Conservation (phyloP, 2,797 vertebrate species). For the Sorex maritimensis region DNA sequence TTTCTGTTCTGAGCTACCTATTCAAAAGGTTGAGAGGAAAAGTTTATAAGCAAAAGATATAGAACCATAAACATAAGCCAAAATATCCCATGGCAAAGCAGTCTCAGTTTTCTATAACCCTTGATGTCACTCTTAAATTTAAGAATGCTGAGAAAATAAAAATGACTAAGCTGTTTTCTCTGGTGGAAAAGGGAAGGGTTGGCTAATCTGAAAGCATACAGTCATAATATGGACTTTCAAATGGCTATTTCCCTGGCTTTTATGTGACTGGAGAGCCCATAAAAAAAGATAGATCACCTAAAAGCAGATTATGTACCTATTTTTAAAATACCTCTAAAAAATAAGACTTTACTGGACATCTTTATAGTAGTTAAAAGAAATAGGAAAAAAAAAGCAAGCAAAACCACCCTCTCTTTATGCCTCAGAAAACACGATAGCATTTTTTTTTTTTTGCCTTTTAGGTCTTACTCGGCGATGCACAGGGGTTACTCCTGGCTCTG, state of each 20-base stretch:
- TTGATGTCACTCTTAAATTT: constrained; percentile 56
- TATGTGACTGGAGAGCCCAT: constrained; percentile 38
- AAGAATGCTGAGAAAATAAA: constrained; percentile 47
- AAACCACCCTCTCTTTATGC: constrained; percentile 44
- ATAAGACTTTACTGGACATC: constrained; percentile 51
- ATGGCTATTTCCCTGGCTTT: constrained; percentile 55
- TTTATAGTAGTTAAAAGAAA: constrained; percentile 71
- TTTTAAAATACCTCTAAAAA: constrained; percentile 49
- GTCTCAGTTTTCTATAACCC: constrained; percentile 14
- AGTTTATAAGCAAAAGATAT: constrained; percentile 32
- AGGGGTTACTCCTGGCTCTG: no score
- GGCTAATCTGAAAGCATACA: constrained; percentile 69
- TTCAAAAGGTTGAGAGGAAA: background rate
- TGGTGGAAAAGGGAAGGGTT: constrained; percentile 59
- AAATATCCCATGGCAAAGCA: background rate
- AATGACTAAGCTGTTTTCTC: constrained; percentile 16
- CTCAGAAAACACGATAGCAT: background rate
- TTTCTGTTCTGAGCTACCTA: constrained; percentile 25
- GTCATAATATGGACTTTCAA: background rate
- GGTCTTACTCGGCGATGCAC: no score
- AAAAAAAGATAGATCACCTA: constrained; percentile 62
- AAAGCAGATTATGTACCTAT: constrained; percentile 60
- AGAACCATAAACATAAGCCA: background rate
- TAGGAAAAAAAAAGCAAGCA: constrained; percentile 18
- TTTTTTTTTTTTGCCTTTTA: background rate